Evolutionary conservation across 2,113 vertebrate genomes (phyloP).

Genomic region (Petromus typicus): DNA sequence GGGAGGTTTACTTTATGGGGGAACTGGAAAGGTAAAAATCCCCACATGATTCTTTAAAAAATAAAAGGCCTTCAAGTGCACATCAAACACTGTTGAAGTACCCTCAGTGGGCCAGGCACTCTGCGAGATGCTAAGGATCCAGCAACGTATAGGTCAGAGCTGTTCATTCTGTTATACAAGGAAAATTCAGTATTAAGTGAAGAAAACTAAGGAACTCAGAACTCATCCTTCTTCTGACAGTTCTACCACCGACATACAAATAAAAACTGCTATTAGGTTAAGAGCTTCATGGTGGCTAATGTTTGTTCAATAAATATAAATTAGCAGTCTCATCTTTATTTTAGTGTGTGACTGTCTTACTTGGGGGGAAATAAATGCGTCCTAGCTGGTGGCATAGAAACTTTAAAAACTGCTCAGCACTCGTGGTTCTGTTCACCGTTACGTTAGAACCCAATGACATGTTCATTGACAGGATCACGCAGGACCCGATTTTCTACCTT

Average conservation of each 20-base stretch:
- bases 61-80: not conserved
- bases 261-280: not conserved
- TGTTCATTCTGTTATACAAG: not conserved
- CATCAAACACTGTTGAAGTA: not conserved
- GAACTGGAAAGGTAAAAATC: not conserved
- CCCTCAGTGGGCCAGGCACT: not conserved
- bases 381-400: not conserved
- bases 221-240: not conserved
- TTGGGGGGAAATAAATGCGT: not conserved
- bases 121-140: not conserved
- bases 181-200: not conserved
- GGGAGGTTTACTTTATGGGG: slow-evolving; percentile 33
- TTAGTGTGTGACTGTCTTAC: not conserved
- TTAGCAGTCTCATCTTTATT: not conserved
- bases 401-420: not conserved
- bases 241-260: not conserved
- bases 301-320: slow-evolving; percentile 28
- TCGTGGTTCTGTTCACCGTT: not conserved
- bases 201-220: slow-evolving; percentile 28
- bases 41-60: not conserved
- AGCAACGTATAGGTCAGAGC: not conserved
- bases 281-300: not conserved
- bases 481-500: not conserved
- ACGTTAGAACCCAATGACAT: not conserved
- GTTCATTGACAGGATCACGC: not conserved